Evolutionary conservation across 2,888 invertebrate species (phyloP), one percentile per base, ranked within the genome.

Genomic region (Siphlonurus alternatus): DNA sequence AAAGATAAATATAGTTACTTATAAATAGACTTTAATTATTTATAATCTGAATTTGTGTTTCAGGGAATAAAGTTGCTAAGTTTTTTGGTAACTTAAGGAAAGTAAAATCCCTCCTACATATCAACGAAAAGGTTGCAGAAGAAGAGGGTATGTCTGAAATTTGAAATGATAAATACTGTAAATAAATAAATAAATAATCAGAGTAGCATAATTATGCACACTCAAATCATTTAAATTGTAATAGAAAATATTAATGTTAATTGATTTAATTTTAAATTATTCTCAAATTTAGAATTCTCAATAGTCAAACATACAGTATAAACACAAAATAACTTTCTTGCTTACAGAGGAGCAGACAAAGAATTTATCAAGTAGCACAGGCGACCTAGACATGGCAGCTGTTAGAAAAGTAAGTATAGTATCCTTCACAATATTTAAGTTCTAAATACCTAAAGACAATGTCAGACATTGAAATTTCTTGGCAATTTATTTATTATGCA

Each of bases 31-130:
- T n/a, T n/a, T n/a, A n/a, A n/a, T n/a, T n/a, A n/a, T n/a, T n/a
- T n/a, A n/a, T n/a, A n/a, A n/a, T n/a, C n/a, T n/a, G n/a, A n/a
- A n/a, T n/a, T 38, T 15, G 5, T 38, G 5, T 38, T 38, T 5
- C 38, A 38, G 38, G 38, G 7, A 38, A 38, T 15, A 56, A 56
- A n/a, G 22, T 56, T 22, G n/a, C 56, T 7, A 22, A 56, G n/a
- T 56, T 56, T n/a, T n/a, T 56, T 56, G 56, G 56, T 20, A 56
- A 56, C 56, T 20, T 56, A n/a, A 56, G 56, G n/a, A 56, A 56
- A 22, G 56, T 56, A n/a, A 56, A 56, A 22, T 56, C 56, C 5
- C 22, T 56, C 7, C 56, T 56, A 10, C 56, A 56, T 22, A 10
- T 56, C 7, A 56, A 56, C 20, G 56, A 56, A 22, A 56, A 56